Conservation (phyloP, 2,113 vertebrate species). For the Sinocyclocheilus anshuiensis region DNA sequence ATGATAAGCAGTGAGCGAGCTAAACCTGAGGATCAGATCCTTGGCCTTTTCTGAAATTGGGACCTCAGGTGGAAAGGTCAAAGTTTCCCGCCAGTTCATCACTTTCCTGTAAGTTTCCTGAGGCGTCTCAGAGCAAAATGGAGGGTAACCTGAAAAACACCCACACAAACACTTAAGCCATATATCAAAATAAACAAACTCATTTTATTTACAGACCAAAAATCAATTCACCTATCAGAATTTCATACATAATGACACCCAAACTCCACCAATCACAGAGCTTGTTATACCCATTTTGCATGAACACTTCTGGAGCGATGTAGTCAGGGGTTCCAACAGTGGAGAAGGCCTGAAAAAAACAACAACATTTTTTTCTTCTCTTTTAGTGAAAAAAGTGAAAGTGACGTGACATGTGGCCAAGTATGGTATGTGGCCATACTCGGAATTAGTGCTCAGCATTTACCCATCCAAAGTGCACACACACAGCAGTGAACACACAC, state of each 20-base stretch:
- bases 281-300: conserved; percentile 53
- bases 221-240: conserved; percentile 68
- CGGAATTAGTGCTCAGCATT: no score
- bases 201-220: neutral
- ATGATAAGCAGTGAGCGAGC: no score
- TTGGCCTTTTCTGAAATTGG: conserved; percentile 98
- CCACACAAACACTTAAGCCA: neutral
- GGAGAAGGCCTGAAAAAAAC: conserved; percentile 43
- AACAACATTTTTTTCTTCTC: no score
- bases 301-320: conserved; percentile 50
- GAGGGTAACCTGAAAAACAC: conserved; percentile 86
- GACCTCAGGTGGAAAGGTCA: conserved; percentile 95
- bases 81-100: conserved; percentile 98
- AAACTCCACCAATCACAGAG: conserved; percentile 54
- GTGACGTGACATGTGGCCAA: no score
- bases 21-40: conserved; percentile 94
- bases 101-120: conserved; percentile 98
- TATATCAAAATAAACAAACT: neutral
- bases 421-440: no score
- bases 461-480: no score
- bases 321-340: conserved; percentile 55
- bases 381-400: no score
- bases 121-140: conserved; percentile 97
- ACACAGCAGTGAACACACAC: no score
- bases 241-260: conserved; percentile 52